phyloP scores from a whole-genome alignment of 2,113 vertebrate species.

The Heloderma charlesbogerti region DNA sequence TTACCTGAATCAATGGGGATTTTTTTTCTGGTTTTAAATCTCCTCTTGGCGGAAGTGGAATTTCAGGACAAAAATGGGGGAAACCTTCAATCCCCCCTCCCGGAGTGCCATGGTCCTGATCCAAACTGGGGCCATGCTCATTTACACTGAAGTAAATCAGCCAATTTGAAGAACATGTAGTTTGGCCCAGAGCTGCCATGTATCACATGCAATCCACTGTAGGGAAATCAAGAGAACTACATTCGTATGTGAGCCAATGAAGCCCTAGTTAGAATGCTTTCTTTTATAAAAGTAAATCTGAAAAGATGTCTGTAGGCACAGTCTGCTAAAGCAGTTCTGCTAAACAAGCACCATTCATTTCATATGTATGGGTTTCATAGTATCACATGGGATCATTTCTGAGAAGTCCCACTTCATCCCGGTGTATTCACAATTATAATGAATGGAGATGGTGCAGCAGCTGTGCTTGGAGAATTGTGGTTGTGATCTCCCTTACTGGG shows the following conservation, averaged over 20 bases:
- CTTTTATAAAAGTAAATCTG: constrained; percentile 14
- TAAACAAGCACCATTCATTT: not conserved
- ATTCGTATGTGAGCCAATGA: not conserved
- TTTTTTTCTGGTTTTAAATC: not conserved
- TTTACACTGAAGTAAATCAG: not conserved
- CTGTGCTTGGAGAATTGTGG: too few relatives aligned
- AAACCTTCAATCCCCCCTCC: too few relatives aligned
- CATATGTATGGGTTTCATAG: not conserved
- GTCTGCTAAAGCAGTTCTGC: not conserved
- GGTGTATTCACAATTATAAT: not conserved
- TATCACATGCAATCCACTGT: not conserved
- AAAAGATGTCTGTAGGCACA: not conserved
- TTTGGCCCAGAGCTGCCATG: not conserved
- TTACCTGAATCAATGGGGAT: not conserved
- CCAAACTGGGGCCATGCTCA: not conserved
- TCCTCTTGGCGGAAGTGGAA: too few relatives aligned
- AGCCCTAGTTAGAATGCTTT: not conserved
- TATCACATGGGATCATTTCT: not conserved
- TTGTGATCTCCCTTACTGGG: not conserved
- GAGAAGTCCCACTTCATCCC: not conserved
- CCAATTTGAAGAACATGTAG: too few relatives aligned
- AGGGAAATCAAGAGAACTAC: too few relatives aligned
- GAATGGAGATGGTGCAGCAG: not conserved
- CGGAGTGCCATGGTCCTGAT: too few relatives aligned
- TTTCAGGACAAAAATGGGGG: too few relatives aligned